Evolutionary conservation across 1,140 invertebrate species (phyloP).

Genomic region (Cryptotermes secundus): DNA sequence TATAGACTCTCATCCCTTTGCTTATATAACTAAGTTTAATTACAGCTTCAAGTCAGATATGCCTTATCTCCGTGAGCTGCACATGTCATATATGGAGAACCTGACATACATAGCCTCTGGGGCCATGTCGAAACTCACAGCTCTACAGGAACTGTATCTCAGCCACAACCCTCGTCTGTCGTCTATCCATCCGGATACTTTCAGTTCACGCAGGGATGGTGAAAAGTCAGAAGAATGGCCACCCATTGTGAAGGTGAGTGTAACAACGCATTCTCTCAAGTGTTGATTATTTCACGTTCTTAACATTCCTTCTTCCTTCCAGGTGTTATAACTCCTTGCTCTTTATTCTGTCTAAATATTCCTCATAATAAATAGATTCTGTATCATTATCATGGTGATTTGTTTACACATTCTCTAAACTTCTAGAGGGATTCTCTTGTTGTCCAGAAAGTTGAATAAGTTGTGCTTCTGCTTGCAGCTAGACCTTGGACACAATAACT

Average conservation of each 20-base stretch:
- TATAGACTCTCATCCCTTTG: neutral
- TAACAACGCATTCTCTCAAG: neutral
- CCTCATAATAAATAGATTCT: neutral
- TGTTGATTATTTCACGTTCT: neutral
- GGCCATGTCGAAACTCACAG: slow-evolving; percentile 52
- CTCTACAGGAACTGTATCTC: slow-evolving; percentile 54
- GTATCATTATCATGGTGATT: neutral
- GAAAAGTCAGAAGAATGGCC: slow-evolving; percentile 55
- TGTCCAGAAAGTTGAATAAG: too few relatives aligned
- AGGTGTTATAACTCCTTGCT: neutral
- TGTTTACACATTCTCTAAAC: too few relatives aligned
- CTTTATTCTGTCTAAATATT: neutral
- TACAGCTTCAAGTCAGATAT: slow-evolving; percentile 43
- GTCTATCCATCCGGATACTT: slow-evolving; percentile 55
- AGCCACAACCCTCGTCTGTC: slow-evolving; percentile 58
- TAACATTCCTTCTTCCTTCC: neutral
- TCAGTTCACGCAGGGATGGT: slow-evolving; percentile 48
- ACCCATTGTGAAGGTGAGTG: slow-evolving; percentile 56
- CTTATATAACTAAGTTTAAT: neutral
- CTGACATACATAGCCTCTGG: slow-evolving; percentile 56
- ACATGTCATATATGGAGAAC: slow-evolving; percentile 62
- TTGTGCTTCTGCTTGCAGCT: slow-evolving; percentile 48
- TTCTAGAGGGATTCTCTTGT: too few relatives aligned
- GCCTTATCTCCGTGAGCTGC: slow-evolving; percentile 58
- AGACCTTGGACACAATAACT: slow-evolving; percentile 65